These are phyloP conservation scores for Rynchops niger DNA, from an alignment of 2,113 vertebrate species.

Conservation along the genomic window DNA sequence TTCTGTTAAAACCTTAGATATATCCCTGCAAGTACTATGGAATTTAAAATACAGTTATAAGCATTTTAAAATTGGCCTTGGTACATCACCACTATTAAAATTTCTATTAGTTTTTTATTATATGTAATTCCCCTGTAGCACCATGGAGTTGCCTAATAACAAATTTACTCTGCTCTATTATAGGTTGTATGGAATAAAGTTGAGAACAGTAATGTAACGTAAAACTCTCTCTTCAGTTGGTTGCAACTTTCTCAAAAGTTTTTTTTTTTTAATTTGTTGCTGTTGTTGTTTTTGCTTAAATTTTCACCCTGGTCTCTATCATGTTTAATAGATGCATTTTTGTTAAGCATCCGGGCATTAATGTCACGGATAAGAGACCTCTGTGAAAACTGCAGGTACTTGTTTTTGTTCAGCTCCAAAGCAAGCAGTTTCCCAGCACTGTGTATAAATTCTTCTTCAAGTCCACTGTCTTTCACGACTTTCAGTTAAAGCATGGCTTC, in stretches of 20 bases:
- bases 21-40: not conserved
- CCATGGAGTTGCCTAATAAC: not conserved
- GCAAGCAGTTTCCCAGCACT: not conserved
- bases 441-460: not conserved
- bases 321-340: not conserved
- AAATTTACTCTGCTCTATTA: not conserved
- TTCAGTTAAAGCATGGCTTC: not conserved
- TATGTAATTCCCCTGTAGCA: slow-evolving; percentile 20
- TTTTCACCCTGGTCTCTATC: not conserved
- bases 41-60: slow-evolving; percentile 43
- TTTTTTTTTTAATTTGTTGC: not conserved
- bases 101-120: slow-evolving; percentile 45
- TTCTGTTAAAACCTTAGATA: not conserved
- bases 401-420: not conserved
- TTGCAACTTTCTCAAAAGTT: not conserved
- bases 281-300: not conserved
- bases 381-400: not conserved
- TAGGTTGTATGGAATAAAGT: not conserved
- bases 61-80: slow-evolving; percentile 22
- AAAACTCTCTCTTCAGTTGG: not conserved
- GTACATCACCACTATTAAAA: not conserved
- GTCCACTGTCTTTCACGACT: not conserved
- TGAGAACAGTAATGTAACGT: not conserved
- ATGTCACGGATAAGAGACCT: not conserved
- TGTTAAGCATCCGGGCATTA: not conserved